Evolutionary conservation across 2,113 vertebrate genomes (phyloP).

Genomic region (Peucedramus taeniatus): DNA sequence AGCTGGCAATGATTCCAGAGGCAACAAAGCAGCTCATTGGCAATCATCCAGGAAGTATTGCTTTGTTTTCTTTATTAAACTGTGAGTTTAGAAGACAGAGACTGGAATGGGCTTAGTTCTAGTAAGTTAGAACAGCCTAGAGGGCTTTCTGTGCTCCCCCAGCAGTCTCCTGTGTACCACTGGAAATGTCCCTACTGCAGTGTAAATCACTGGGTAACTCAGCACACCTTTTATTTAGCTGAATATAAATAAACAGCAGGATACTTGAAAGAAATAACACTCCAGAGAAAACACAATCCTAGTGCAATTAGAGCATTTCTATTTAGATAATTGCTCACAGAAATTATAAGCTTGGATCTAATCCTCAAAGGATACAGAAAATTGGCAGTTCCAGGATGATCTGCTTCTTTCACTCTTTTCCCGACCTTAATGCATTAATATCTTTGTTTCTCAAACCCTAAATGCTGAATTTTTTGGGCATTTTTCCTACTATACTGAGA

Average conservation of each 20-base stretch:
- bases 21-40: conserved; percentile 18
- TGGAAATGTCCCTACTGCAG: not conserved
- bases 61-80: conserved; percentile 51
- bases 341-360: conserved; percentile 63
- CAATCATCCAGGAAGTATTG: conserved; percentile 7
- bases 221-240: conserved; percentile 59
- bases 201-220: conserved; percentile 34
- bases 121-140: conserved; percentile 13
- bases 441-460: conserved; percentile 2
- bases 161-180: not conserved
- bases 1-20: not conserved
- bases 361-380: conserved; percentile 57
- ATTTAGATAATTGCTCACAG: conserved; percentile 68
- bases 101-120: conserved; percentile 6
- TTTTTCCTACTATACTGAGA: not conserved
- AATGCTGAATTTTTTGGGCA: not conserved
- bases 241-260: conserved; percentile 67
- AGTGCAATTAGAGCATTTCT: conserved; percentile 70
- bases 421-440: not conserved
- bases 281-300: conserved; percentile 65
- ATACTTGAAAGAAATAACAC: conserved; percentile 59
- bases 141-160: conserved; percentile 8
- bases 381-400: conserved; percentile 42
- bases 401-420: not conserved
- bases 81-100: conserved; percentile 9